Evolutionary conservation across 2,888 invertebrate genomes (phyloP), one percentile per base, ranked within the genome.

Genomic region (Tenthredo amoena): DNA sequence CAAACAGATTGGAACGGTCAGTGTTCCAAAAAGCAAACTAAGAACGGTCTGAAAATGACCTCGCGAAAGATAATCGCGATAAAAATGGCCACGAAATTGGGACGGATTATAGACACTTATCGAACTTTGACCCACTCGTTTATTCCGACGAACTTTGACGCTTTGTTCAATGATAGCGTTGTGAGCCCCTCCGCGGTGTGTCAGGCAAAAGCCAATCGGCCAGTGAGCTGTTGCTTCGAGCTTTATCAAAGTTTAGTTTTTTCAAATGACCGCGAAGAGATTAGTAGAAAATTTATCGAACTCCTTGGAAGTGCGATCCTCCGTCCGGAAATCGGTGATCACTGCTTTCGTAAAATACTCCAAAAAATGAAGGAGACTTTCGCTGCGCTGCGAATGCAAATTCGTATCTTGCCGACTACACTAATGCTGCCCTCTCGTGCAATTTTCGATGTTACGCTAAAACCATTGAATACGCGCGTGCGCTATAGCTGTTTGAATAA

Each of bases 121-220:
- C 31, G 7, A 68, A 34, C 68, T 68, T 34, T 68, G 68, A 68
- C 68, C 34, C 68, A 68, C 68, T 68, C 18, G 31, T 34, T 68
- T 34, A 6, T 68, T 34, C 15, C 34, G 3, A 18, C 62, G 62
- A 26, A 62, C 26, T 62, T 62, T 26, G 26, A 62, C 62, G 62
- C 26, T 26, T 31, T 34, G 34, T 18, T 62, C 10, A 26, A 62
- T 26, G 26, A 26, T 62, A 31, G 34, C 26, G 7, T 1, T 0
- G 68, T 26, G 4, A 15, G 31, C 68, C 34, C 2, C 15, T 10
- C 18, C 34, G 68, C 9, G 21, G 26, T 62, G 62, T 26, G 21
- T 10, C 12, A 31, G 26, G 34, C 34, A 6, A 68, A 26, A 12
- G 62, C 9, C 55, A 7, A n/a, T 7, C n/a, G 55, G n/a, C n/a